Conservation (phyloP, 2,113 vertebrate species). For the Malurus cyaneus region DNA sequence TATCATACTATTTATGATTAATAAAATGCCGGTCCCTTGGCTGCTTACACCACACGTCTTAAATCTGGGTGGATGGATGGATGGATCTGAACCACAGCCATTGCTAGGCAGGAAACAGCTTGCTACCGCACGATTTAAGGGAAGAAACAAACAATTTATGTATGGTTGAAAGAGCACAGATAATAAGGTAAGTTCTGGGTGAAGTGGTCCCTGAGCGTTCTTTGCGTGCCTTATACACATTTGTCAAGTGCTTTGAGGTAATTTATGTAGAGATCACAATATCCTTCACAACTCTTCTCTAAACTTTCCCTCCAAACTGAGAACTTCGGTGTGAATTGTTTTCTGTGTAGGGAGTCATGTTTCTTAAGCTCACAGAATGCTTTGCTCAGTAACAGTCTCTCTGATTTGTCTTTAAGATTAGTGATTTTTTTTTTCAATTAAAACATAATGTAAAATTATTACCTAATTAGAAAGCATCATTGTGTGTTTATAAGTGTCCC, state of each 20-base stretch:
- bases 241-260: background rate
- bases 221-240: background rate
- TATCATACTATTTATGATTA: background rate
- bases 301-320: background rate
- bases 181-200: background rate
- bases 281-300: background rate
- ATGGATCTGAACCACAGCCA: background rate
- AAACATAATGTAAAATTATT: conserved; percentile 14
- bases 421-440: background rate
- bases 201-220: background rate
- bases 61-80: background rate
- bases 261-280: background rate
- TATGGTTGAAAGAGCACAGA: background rate
- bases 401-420: background rate
- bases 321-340: background rate
- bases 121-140: background rate
- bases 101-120: background rate
- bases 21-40: background rate
- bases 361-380: background rate
- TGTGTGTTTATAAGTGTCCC: conserved; percentile 1
- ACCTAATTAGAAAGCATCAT: conserved; percentile 13
- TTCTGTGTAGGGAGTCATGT: background rate
- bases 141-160: background rate
- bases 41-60: background rate
- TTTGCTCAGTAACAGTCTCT: background rate